Evolutionary conservation across 2,797 vertebrate genomes (phyloP), one percentile per base, ranked within the genome.

Genomic region (Garrulus glandarius): DNA sequence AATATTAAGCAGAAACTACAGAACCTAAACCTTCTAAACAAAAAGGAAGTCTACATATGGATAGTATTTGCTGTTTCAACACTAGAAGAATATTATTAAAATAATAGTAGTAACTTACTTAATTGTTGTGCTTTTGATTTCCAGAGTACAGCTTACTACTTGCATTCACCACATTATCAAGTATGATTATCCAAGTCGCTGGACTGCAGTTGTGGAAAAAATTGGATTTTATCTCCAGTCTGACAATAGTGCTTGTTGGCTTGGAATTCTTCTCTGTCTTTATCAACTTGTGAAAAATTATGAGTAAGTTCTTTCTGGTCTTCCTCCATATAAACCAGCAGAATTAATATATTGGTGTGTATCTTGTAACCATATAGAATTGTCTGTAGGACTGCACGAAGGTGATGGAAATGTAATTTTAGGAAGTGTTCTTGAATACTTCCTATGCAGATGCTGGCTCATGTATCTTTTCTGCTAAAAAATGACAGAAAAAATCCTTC

Each of bases 101-200:
- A 41, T 37, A 83, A 41, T 13, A 75, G 15, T 59, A 71, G 12
- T 76, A 64, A 69, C 32, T 69, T 76, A 20, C 50, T 57, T 87
- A 85, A 86, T 82, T 30, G 8, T 50, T 95, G 12, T 95, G 70
- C 57, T 14, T 94, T 97, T 97, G 10, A 78, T 82, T 94, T 92
- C 60, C 95, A 99, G 99, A 98, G 99, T 99, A 93, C 99, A 99
- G 95, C 98, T 99, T 97, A 99, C 99, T 37, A 99, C 99, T 65
- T 99, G 99, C 94, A 99, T 99, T 98, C 99, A 99, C 95, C 99
- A 99, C 97, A 99, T 99, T 97, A 99, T 99, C 96, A 99, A 99
- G 97, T 99, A 99, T 43, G 99, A 99, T 97, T 99, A 99, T 95
- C 99, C 99, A 6, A 98, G 98, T 95, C 99, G 99, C 87, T 99